Base-by-base conservation (phyloP, 2,888 invertebrate genomes). In the Pimpla rufipes region DNA sequence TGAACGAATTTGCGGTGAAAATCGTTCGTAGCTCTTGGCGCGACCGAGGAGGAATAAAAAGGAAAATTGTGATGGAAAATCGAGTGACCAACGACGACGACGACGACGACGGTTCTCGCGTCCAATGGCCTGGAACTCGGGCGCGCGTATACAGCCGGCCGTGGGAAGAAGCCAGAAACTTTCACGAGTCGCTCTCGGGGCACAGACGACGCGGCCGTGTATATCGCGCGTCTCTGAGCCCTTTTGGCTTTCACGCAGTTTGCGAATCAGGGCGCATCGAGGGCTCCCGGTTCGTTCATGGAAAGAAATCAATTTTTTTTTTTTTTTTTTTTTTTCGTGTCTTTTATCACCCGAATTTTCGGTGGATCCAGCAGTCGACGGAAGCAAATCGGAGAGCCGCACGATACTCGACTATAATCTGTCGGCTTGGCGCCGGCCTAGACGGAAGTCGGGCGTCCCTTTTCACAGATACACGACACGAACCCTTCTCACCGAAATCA, bases 101-200 rank as follows among this genome's bases (percentile, higher is more conserved):
- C 29, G 29, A 29, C 29, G 29, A 85, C 86, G 88, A 88, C 79
- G 87, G 88, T 89, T 85, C 81, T 87, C 87, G 88, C 82, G n/a
- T n/a, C 85, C 90, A 88, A 86, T 89, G 88, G 87, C 76, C 88
- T 87, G 90, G 88, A 91, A 90, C 90, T 86, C 79, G 82, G 62
- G 75, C 77, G 84, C 66, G 75, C n/a, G n/a, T n/a, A n/a, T 79
- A 71, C 79, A 75, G 64, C 87, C 85, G 83, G 84, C 89, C 91
- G 91, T 92, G 92, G 91, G 91, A 92, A 91, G 76, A 88, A 88
- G 86, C 86, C 76, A 85, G 86, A 84, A 87, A 84, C 81, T 81
- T 83, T 81, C 83, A 80, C 67, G 64, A 70, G 70, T 35, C 76
- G 42, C 47, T 82, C 74, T 82, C 74, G 23, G 47, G 59, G 52